Evolutionary conservation across 2,113 vertebrate genomes (phyloP).

Genomic region (Mus musculus): GRCm39 chr11:89438001-89438500

Average conservation of each 20-base stretch:
- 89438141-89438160: not conserved
- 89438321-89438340: not conserved
- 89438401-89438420: not conserved
- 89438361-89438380: not conserved
- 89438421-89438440: not conserved
- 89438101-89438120: not conserved
- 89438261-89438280: not conserved
- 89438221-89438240: not conserved
- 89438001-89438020: not conserved
- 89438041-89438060: not conserved
- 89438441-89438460: not conserved
- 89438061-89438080: not conserved
- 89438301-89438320: not conserved
- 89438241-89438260: not conserved
- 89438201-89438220: not conserved
- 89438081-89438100: constrained; percentile 11
- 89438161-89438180: constrained; percentile 38
- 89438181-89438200: not conserved
- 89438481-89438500: not conserved
- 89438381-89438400: not conserved
- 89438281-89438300: not conserved
- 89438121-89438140: not conserved
- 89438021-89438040: not conserved
- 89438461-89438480: not conserved
- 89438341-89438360: not conserved